A percentile compares a stretch with the other conserved stretches of the same genome.
phyloP scores from a whole-genome alignment of 2,113 vertebrate species.

The Hemiprocne comata region DNA sequence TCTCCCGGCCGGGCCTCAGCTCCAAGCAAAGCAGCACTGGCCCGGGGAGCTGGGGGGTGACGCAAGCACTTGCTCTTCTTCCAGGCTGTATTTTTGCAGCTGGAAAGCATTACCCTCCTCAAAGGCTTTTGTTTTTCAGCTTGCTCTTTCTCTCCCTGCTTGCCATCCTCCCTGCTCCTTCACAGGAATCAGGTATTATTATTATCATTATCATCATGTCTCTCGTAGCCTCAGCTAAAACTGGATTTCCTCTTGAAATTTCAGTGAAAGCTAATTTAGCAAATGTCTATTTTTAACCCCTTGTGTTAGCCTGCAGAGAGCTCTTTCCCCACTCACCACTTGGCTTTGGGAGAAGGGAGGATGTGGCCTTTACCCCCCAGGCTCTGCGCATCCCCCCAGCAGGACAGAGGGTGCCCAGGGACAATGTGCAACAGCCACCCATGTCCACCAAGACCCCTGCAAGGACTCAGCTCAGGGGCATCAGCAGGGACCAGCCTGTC shows the following conservation, averaged over 20 bases:
- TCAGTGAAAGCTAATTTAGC: not conserved
- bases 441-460: fast-evolving
- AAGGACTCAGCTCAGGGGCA: not conserved
- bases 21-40: fast-evolving
- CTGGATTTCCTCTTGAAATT: constrained; percentile 43
- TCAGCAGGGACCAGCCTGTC: not conserved
- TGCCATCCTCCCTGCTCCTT: not conserved
- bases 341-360: not conserved
- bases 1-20: not conserved
- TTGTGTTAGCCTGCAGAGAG: not conserved
- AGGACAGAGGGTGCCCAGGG: fast-evolving
- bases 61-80: constrained; percentile 31
- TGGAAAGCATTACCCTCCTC: constrained; percentile 70
- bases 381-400: fast-evolving
- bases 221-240: constrained; percentile 33
- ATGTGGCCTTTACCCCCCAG: fast-evolving
- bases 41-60: not conserved
- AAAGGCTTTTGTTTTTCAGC: constrained; percentile 70
- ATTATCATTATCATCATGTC: not conserved
- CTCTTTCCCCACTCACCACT: not conserved
- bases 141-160: constrained; percentile 34
- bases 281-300: constrained; percentile 22
- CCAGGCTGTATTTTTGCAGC: constrained; percentile 68
- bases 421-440: not conserved
- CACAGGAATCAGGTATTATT: not conserved